Conservation (phyloP, 2,797 vertebrate species). For the Trachurus trachurus region DNA sequence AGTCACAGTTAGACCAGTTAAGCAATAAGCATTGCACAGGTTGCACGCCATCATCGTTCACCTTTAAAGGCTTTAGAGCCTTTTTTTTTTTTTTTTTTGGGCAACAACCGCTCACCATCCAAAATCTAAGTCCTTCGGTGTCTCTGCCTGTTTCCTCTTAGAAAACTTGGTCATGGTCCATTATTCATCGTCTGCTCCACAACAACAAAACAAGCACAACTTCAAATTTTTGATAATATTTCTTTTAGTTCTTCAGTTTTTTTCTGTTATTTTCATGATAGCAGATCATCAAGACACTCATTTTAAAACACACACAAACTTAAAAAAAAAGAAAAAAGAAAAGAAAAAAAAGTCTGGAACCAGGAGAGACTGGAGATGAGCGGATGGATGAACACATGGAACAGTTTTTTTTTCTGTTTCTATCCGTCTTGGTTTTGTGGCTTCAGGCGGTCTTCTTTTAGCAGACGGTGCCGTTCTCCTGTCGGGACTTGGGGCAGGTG, state of each 20-base stretch:
- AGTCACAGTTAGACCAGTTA: slow-evolving; percentile 5
- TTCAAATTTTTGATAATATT: slow-evolving; percentile 60
- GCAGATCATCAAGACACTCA: slow-evolving; percentile 75
- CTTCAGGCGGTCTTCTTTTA: slow-evolving; percentile 77
- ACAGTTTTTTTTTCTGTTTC: slow-evolving; percentile 40
- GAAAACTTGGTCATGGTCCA: slow-evolving; percentile 26
- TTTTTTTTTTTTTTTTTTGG: neutral
- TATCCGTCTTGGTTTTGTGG: slow-evolving; percentile 34
- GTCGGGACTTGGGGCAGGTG: slow-evolving; percentile 97
- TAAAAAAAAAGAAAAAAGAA: slow-evolving; percentile 61
- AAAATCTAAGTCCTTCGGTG: slow-evolving; percentile 19
- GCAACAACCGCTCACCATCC: neutral
- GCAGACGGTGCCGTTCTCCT: slow-evolving; percentile 99
- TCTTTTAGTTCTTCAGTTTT: slow-evolving; percentile 60
- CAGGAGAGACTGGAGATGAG: slow-evolving; percentile 63
- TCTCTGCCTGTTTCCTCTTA: neutral
- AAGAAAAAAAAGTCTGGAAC: slow-evolving; percentile 41
- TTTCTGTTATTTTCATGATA: slow-evolving; percentile 75
- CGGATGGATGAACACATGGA: slow-evolving; percentile 53
- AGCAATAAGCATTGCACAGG: neutral
- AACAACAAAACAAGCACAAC: slow-evolving; percentile 69
- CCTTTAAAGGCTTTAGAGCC: neutral
- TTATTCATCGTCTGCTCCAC: slow-evolving; percentile 40
- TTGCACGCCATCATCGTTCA: neutral
- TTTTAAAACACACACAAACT: slow-evolving; percentile 71